These are phyloP conservation scores for Epinotia demarniana DNA, from an alignment of 2,888 invertebrate species.

Conservation along the genomic window DNA sequence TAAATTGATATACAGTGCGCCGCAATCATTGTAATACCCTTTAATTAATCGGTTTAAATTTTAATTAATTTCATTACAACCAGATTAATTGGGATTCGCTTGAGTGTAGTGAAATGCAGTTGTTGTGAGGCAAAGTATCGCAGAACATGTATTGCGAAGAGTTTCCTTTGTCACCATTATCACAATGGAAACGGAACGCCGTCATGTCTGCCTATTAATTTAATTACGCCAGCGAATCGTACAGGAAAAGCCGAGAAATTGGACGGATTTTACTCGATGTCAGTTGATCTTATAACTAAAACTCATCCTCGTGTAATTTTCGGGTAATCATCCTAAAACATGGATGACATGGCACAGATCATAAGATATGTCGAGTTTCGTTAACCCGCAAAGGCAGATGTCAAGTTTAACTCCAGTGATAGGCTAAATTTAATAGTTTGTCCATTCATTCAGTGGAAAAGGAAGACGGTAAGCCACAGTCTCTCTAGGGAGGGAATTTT, in stretches of 20 bases:
- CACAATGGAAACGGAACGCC: conserved; percentile 30
- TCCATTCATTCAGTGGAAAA: conserved; percentile 57
- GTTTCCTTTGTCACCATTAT: conserved; percentile 29
- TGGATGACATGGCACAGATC: conserved; percentile 13
- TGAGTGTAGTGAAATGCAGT: conserved; percentile 20
- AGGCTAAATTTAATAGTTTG: conserved; percentile 57
- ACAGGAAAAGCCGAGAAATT: background rate
- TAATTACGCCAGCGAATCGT: conserved; percentile 4
- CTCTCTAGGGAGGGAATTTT: conserved; percentile 72
- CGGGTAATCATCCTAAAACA: conserved; percentile 32
- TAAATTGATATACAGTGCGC: conserved; percentile 11
- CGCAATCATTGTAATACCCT: conserved; percentile 23
- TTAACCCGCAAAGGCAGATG: conserved; percentile 22
- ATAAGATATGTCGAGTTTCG: conserved; percentile 31
- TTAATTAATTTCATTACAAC: conserved; percentile 37
- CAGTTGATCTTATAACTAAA: background rate
- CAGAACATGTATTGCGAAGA: conserved; percentile 22
- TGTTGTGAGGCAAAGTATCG: conserved; percentile 20
- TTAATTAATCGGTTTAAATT: conserved; percentile 20
- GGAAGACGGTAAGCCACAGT: conserved; percentile 65
- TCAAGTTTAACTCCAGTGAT: conserved; percentile 27
- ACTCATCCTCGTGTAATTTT: background rate
- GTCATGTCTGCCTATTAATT: conserved; percentile 24
- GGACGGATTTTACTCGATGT: background rate
- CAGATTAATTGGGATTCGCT: conserved; percentile 20